A percentile compares a stretch with the other conserved stretches of the same genome.
Conservation (phyloP, 2,888 invertebrate genomes). For the Apamea sordens region DNA sequence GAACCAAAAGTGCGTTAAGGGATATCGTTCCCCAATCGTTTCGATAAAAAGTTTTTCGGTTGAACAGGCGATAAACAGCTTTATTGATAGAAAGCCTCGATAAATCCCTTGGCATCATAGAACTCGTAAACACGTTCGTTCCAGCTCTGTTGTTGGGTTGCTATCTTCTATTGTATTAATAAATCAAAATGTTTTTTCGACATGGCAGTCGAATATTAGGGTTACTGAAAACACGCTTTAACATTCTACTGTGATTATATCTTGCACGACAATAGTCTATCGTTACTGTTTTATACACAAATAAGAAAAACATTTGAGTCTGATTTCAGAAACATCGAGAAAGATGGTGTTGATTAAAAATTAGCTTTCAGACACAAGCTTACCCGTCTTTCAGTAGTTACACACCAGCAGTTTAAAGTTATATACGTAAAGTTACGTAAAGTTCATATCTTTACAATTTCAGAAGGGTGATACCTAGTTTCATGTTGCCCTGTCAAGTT, state of each 20-base stretch:
- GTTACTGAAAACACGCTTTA: background rate
- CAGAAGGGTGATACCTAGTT: background rate
- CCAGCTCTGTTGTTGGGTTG: slow-evolving; percentile 38
- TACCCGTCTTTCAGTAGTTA: background rate
- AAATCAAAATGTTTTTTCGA: slow-evolving; percentile 17
- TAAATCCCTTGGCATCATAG: slow-evolving; percentile 39
- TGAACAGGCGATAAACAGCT: slow-evolving; percentile 39
- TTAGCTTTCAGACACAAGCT: background rate
- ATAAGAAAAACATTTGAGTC: background rate
- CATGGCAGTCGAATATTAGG: background rate
- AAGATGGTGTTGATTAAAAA: background rate
- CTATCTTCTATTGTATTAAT: slow-evolving; percentile 38
- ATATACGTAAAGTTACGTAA: background rate
- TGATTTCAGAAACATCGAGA: background rate
- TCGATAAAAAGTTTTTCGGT: slow-evolving; percentile 52
- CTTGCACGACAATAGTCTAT: background rate
- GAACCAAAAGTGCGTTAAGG: slow-evolving; percentile 28
- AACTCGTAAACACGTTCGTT: slow-evolving; percentile 55
- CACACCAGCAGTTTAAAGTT: background rate
- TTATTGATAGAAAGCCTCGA: slow-evolving; percentile 59
- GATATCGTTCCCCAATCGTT: slow-evolving; percentile 42
- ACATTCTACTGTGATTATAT: background rate
- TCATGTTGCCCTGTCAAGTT: slow-evolving; percentile 5
- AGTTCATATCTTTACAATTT: background rate
- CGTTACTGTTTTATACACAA: background rate